Conservation (phyloP, 2,888 invertebrate genomes). For the Nowickia ferox region DNA sequence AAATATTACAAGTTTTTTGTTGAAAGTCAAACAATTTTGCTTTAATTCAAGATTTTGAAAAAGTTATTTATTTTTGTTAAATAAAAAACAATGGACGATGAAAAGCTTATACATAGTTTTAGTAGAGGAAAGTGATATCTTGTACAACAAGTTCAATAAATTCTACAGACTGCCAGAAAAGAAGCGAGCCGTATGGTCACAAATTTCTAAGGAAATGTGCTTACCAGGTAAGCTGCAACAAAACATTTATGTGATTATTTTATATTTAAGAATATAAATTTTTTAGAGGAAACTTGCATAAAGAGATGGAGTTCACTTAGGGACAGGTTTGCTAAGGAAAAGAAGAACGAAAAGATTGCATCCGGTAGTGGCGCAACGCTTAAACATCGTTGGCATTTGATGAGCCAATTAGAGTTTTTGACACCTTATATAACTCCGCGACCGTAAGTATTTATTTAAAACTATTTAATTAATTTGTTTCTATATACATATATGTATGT, state of each 20-base stretch:
- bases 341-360: not conserved
- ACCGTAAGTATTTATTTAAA: not conserved
- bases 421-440: not conserved
- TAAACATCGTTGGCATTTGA: not conserved
- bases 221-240: conserved; percentile 7
- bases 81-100: not conserved
- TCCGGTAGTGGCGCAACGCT: not conserved
- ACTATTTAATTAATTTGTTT: not conserved
- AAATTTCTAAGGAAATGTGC: conserved; percentile 1
- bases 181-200: not conserved
- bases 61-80: no score
- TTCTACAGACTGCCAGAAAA: not conserved
- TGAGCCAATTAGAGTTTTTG: not conserved
- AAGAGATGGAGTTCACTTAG: not conserved
- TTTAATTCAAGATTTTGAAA: no score
- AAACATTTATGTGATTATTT: not conserved
- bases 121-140: not conserved
- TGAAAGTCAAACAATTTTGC: no score
- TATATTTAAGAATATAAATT: not conserved
- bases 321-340: not conserved
- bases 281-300: conserved; percentile 1
- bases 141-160: conserved; percentile 7
- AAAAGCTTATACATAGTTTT: conserved; percentile 12
- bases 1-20: no score
- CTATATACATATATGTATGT: not conserved